These are phyloP conservation scores for Takifugu ocellatus DNA, from an alignment of 2,797 vertebrate genomes.

Conservation along the genomic window DNA sequence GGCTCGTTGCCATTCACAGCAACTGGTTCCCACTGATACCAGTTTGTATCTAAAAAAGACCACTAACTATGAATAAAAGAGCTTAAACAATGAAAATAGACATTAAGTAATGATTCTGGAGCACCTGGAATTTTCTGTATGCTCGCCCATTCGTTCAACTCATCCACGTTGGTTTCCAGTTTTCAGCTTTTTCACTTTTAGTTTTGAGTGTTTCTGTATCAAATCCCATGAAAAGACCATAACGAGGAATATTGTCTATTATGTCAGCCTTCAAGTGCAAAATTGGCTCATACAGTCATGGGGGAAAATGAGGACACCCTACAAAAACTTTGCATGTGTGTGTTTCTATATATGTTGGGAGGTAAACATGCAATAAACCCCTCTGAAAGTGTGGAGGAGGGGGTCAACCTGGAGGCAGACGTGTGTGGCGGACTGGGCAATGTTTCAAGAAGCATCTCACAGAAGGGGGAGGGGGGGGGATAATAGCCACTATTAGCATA, in stretches of 20 bases:
- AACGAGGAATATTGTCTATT: slow-evolving; percentile 1
- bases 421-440: no score
- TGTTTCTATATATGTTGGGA: no score
- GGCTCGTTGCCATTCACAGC: slow-evolving; percentile 10
- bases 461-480: no score
- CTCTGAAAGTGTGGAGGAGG: no score
- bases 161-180: slow-evolving; percentile 27
- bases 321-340: no score
- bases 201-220: slow-evolving; percentile 10
- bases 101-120: slow-evolving; percentile 1
- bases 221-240: slow-evolving; percentile 27
- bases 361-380: no score
- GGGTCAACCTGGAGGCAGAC: no score
- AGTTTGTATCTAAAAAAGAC: no score
- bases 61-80: slow-evolving; percentile 14
- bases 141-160: slow-evolving; percentile 34
- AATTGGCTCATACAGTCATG: not conserved
- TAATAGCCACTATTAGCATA: no score
- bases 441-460: no score
- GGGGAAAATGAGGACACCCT: no score
- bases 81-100: slow-evolving; percentile 20
- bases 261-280: not conserved
- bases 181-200: slow-evolving; percentile 24
- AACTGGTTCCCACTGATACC: not conserved
- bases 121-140: slow-evolving; percentile 43